Conservation (phyloP, 2,113 vertebrate genomes). For the Ia io region DNA sequence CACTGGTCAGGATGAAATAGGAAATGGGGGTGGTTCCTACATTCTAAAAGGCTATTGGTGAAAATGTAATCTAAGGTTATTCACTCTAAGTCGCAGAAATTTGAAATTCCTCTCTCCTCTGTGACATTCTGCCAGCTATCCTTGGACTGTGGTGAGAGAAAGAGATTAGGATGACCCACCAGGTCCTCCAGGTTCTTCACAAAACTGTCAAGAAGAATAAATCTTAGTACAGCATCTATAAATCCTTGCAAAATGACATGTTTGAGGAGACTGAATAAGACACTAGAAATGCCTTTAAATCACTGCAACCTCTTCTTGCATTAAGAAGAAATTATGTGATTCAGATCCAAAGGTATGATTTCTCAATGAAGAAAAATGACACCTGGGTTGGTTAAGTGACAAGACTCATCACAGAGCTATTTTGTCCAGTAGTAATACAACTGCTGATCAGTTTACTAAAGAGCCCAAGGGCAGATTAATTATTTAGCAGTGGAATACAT, state of each 20-base stretch:
- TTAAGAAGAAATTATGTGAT: conserved; percentile 23
- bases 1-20: background rate
- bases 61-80: background rate
- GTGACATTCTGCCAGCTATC: conserved; percentile 31
- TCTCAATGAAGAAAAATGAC: conserved; percentile 62
- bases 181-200: conserved; percentile 42
- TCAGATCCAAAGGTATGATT: conserved; percentile 64
- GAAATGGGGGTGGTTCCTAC: background rate
- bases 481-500: conserved; percentile 77
- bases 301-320: conserved; percentile 24
- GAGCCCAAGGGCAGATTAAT: conserved; percentile 69
- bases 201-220: conserved; percentile 60
- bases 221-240: conserved; percentile 36
- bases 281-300: conserved; percentile 56
- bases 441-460: conserved; percentile 76
- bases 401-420: conserved; percentile 57
- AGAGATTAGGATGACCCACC: background rate
- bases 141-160: conserved; percentile 1
- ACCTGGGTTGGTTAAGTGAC: conserved; percentile 60
- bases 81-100: conserved; percentile 28
- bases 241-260: background rate
- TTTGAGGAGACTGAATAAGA: conserved; percentile 50
- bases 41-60: background rate
- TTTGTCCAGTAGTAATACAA: conserved; percentile 60
- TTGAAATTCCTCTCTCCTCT: background rate